phyloP scores from a whole-genome alignment of 2,113 vertebrate genomes.

The Spilogale gracilis region DNA sequence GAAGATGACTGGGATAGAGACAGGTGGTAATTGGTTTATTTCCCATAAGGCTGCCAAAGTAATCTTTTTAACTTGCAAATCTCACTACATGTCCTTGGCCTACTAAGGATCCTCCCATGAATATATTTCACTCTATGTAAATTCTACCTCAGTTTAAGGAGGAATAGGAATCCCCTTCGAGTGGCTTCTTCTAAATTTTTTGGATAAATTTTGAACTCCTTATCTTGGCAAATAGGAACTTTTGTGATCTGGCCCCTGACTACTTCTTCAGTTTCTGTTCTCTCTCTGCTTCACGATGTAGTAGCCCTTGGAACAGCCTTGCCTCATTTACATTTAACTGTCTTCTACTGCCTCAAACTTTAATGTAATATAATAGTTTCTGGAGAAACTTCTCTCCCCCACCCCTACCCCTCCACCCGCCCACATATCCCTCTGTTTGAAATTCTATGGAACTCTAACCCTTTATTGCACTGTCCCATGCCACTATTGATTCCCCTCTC shows the following conservation, averaged over 20 bases:
- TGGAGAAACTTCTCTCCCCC: neutral
- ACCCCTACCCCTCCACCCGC: too few relatives aligned
- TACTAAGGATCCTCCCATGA: neutral
- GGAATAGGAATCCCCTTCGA: neutral
- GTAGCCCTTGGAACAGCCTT: neutral
- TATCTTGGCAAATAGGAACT: neutral
- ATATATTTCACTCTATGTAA: neutral
- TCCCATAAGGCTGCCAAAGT: neutral
- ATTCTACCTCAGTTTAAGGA: neutral
- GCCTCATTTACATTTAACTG: neutral
- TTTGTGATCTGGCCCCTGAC: neutral
- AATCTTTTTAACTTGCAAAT: neutral
- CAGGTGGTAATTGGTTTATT: neutral
- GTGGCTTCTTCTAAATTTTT: neutral
- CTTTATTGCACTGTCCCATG: neutral
- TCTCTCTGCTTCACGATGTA: neutral
- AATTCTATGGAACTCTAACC: neutral
- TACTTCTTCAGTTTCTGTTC: neutral
- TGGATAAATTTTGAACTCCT: neutral
- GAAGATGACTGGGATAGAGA: neutral
- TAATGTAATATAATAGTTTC: neutral
- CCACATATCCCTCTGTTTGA: neutral
- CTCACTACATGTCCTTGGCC: neutral
- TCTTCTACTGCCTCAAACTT: neutral
- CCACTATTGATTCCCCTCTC: neutral